These are phyloP conservation scores for Rhagonycha fulva DNA, from an alignment of 2,888 invertebrate genomes.

Conservation along the genomic window DNA sequence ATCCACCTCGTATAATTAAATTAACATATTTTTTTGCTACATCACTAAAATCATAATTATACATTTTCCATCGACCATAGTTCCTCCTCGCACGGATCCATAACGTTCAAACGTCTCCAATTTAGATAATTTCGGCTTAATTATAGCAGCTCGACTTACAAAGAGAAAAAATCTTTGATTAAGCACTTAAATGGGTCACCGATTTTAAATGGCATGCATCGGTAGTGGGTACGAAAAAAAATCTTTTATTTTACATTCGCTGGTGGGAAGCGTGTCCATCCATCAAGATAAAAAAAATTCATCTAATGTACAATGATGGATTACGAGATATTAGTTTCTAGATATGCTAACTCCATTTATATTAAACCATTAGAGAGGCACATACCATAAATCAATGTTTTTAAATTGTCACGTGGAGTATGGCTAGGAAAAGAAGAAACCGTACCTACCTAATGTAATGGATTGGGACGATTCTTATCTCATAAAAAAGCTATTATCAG, in stretches of 20 bases:
- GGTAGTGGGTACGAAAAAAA: not conserved
- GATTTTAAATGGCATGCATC: conserved; percentile 7
- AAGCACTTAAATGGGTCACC: not conserved
- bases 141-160: conserved; percentile 19
- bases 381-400: not conserved
- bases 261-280: not conserved
- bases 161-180: conserved; percentile 1
- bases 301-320: conserved; percentile 1
- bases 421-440: not conserved
- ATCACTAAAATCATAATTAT: conserved; percentile 27
- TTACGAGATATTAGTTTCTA: conserved; percentile 2
- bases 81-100: conserved; percentile 28
- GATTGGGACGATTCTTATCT: not conserved
- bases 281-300: conserved; percentile 2
- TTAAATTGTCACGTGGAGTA: not conserved
- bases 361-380: not conserved
- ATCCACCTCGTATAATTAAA: conserved; percentile 31
- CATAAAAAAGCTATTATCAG: conserved; percentile 21
- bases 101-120: conserved; percentile 29
- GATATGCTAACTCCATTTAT: conserved; percentile 3
- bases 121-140: conserved; percentile 24
- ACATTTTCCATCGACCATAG: conserved; percentile 24
- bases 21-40: conserved; percentile 28
- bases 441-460: not conserved
- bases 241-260: not conserved